Evolutionary conservation across 2,113 vertebrate genomes (phyloP).

Genomic region (Xiphophorus hellerii): DNA sequence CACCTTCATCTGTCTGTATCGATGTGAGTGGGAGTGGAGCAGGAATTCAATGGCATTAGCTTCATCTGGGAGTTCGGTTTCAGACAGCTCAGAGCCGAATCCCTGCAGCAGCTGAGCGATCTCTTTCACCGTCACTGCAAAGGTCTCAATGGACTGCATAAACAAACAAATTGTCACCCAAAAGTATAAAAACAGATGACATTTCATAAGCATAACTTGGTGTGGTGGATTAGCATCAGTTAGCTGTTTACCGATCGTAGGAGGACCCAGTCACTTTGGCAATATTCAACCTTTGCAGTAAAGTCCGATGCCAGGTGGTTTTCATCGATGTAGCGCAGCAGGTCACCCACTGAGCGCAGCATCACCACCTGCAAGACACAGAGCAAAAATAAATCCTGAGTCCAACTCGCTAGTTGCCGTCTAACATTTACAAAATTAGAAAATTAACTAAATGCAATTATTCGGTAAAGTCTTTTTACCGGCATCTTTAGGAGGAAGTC

Average conservation of each 20-base stretch:
- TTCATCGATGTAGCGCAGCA: constrained; percentile 94
- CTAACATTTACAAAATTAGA: not conserved
- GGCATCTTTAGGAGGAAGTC: constrained; percentile 96
- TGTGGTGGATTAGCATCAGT: not conserved
- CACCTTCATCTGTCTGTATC: constrained; percentile 94
- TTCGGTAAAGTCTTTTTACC: constrained; percentile 70
- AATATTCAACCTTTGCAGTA: constrained; percentile 90
- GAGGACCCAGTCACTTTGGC: constrained; percentile 93
- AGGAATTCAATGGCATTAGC: constrained; percentile 87
- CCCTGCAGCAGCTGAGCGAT: constrained; percentile 93
- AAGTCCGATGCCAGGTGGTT: constrained; percentile 93
- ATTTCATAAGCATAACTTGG: not conserved
- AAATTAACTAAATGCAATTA: not conserved
- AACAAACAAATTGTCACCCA: constrained; percentile 36
- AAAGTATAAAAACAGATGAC: not conserved
- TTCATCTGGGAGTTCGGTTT: constrained; percentile 89
- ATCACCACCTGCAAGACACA: constrained; percentile 87
- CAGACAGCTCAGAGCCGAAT: constrained; percentile 92
- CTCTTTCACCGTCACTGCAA: constrained; percentile 97
- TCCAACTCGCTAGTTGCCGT: not conserved
- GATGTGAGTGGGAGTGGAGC: constrained; percentile 85
- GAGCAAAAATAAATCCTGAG: not conserved
- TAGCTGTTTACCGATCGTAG: constrained; percentile 86
- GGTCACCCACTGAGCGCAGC: constrained; percentile 94
- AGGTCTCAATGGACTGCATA: constrained; percentile 94